phyloP scores from a whole-genome alignment of 1,140 invertebrate genomes.

The Orchesella cincta region DNA sequence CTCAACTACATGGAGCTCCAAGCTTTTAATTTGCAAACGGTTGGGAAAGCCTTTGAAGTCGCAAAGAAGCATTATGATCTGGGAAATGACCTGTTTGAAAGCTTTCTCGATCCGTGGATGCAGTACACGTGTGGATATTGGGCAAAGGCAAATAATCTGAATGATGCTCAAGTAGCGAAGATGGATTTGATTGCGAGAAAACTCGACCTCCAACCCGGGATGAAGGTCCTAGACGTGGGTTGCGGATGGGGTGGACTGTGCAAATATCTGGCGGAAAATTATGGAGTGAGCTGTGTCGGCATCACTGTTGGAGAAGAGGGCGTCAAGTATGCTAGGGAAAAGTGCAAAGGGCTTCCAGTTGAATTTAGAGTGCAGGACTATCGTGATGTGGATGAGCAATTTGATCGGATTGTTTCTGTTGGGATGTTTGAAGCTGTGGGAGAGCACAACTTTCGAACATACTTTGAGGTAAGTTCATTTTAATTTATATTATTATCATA shows the following conservation, averaged over 20 bases:
- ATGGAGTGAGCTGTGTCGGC: neutral
- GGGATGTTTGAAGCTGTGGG: constrained; percentile 51
- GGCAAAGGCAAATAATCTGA: constrained; percentile 24
- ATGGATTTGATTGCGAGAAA: constrained; percentile 51
- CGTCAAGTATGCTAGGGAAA: neutral
- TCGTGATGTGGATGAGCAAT: constrained; percentile 42
- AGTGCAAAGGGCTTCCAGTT: neutral
- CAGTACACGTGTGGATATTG: constrained; percentile 18
- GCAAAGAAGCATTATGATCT: constrained; percentile 13
- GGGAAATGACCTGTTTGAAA: constrained; percentile 22
- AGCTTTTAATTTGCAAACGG: neutral
- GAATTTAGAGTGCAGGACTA: neutral
- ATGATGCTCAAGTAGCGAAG: constrained; percentile 51
- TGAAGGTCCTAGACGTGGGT: constrained; percentile 52
- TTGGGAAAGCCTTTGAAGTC: neutral
- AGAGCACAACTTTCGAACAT: constrained; percentile 33
- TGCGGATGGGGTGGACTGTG: constrained; percentile 8
- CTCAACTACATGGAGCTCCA: neutral
- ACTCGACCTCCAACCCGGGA: constrained; percentile 49
- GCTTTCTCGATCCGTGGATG: neutral
- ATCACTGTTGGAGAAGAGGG: neutral
- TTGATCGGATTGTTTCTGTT: constrained; percentile 48
- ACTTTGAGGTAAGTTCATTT: too few species aligned
- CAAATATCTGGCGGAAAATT: neutral
- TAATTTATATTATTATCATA: too few species aligned